These are phyloP conservation scores for Struthidea cinerea DNA, from an alignment of 2,113 vertebrate species.

Conservation along the genomic window DNA sequence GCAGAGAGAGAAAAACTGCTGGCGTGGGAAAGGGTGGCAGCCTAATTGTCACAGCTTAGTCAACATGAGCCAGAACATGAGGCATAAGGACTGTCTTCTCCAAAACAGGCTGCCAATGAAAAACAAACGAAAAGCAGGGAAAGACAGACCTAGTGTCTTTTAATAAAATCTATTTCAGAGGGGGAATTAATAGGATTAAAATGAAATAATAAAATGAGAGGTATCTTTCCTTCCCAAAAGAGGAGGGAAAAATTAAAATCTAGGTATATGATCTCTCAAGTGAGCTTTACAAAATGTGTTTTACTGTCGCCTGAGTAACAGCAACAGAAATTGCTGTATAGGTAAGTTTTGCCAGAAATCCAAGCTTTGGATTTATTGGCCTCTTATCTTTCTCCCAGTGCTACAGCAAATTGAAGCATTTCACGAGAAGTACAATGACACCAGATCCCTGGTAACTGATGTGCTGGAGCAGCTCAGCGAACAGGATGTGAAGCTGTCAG, in stretches of 20 bases:
- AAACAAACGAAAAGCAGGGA: background rate
- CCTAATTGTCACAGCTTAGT: background rate
- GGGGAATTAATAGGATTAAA: background rate
- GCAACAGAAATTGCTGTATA: background rate
- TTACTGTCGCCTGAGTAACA: background rate
- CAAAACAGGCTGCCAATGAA: background rate
- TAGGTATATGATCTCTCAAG: background rate
- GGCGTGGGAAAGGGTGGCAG: background rate
- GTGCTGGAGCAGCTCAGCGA: constrained; percentile 77
- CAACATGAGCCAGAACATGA: background rate
- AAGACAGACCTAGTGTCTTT: background rate
- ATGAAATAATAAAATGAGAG: background rate
- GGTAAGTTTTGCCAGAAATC: background rate
- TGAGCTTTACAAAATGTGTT: background rate
- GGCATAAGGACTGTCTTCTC: background rate
- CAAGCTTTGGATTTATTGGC: background rate
- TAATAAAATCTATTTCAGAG: background rate
- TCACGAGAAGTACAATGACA: constrained; percentile 79
- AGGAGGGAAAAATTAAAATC: background rate
- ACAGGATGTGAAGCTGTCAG: constrained; percentile 75
- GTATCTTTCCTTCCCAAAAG: background rate
- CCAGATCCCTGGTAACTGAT: constrained; percentile 74
- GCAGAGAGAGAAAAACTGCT: background rate
- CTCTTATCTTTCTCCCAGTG: constrained; percentile 65
- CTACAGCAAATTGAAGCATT: constrained; percentile 76